Evolutionary conservation across 2,113 vertebrate species (phyloP).

Genomic region (Nettapus auritus): DNA sequence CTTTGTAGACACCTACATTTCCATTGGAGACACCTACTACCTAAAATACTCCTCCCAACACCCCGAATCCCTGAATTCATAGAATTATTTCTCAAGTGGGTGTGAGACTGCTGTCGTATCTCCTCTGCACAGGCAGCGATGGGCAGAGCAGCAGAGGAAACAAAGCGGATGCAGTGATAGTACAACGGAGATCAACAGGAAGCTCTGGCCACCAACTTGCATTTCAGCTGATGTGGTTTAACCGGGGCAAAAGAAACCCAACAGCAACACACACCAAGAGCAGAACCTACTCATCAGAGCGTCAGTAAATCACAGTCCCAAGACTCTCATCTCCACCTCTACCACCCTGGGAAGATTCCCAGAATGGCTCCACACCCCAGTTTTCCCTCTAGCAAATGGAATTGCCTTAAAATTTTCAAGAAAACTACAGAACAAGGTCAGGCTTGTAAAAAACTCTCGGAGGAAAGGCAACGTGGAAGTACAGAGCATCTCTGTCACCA

Average conservation of each 20-base stretch:
- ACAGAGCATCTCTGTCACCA: background rate
- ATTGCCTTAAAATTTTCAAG: background rate
- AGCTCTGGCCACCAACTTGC: background rate
- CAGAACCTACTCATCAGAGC: background rate
- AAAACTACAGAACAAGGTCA: background rate
- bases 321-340: background rate
- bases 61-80: background rate
- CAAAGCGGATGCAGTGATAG: background rate
- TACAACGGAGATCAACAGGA: background rate
- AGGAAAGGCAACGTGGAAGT: accelerated
- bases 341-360: background rate
- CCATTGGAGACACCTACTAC: background rate
- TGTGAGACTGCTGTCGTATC: background rate
- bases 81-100: background rate
- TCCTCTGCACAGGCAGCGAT: background rate
- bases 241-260: background rate
- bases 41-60: background rate
- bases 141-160: background rate
- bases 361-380: background rate
- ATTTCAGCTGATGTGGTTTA: background rate
- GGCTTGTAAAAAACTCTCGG: background rate
- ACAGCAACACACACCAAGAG: background rate
- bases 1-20: no score
- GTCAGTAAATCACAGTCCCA: background rate
- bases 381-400: background rate